Conservation (phyloP, 2,888 invertebrate species). For the Rhagonycha lutea region DNA sequence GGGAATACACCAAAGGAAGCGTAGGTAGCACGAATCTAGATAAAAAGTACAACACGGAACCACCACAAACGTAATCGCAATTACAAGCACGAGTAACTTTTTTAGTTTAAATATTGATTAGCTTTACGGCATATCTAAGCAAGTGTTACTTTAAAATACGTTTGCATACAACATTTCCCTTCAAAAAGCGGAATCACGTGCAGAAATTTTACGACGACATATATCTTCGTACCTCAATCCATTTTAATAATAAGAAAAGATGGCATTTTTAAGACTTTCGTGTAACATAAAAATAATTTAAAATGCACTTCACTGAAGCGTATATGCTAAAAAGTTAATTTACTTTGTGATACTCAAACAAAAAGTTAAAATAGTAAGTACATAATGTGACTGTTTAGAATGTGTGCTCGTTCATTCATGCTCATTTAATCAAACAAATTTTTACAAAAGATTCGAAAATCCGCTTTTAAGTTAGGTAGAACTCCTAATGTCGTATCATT, state of each 20-base stretch:
- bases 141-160: neutral
- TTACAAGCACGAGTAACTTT: neutral
- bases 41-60: slow-evolving; percentile 13
- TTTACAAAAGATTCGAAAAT: neutral
- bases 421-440: neutral
- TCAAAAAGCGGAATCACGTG: slow-evolving; percentile 19
- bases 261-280: slow-evolving; percentile 8
- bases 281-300: slow-evolving; percentile 8
- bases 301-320: neutral
- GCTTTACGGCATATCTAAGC: neutral
- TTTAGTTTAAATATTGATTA: neutral
- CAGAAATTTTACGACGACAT: slow-evolving; percentile 17
- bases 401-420: neutral
- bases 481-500: neutral
- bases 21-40: slow-evolving; percentile 10
- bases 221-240: slow-evolving; percentile 16
- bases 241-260: slow-evolving; percentile 14
- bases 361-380: neutral
- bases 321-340: neutral
- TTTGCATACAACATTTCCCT: slow-evolving; percentile 1
- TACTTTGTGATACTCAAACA: neutral
- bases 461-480: neutral
- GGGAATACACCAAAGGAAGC: slow-evolving; percentile 11
- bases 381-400: neutral
- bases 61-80: slow-evolving; percentile 6